Percentiles rank a stretch among this genome's conserved stretches.
Conservation (phyloP, 2,113 vertebrate genomes). For the Cochlearius cochlearius region DNA sequence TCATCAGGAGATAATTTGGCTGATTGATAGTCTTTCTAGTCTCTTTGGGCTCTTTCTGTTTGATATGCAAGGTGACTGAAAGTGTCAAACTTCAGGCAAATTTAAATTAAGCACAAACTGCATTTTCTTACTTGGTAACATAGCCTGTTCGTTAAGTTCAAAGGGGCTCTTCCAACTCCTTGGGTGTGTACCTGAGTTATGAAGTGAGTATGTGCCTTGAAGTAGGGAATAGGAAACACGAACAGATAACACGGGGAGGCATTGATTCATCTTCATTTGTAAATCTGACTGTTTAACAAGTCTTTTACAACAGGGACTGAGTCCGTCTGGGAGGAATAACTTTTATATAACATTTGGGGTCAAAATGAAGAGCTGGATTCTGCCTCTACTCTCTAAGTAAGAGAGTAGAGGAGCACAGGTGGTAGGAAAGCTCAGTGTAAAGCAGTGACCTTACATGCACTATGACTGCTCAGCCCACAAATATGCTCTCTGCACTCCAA, state of each 20-base stretch:
- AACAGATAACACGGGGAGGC: background rate
- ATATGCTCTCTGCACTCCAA: background rate
- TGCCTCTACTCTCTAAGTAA: background rate
- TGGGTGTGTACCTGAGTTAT: background rate
- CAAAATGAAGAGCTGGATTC: slow-evolving; percentile 37
- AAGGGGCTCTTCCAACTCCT: background rate
- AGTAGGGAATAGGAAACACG: background rate
- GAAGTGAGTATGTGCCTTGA: background rate
- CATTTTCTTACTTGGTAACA: background rate
- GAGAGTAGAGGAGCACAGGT: slow-evolving; percentile 10
- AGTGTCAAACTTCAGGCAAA: background rate
- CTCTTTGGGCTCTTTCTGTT: background rate
- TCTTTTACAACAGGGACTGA: background rate
- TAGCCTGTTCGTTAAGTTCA: background rate
- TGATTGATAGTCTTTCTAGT: background rate
- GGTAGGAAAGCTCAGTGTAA: background rate
- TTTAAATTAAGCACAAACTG: background rate
- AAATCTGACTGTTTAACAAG: background rate
- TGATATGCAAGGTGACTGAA: background rate
- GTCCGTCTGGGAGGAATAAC: background rate
- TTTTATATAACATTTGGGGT: background rate
- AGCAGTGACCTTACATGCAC: background rate
- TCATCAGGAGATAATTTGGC: background rate
- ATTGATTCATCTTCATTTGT: background rate
- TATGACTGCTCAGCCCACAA: background rate